Percentiles rank a stretch among this genome's conserved stretches.
Evolutionary conservation across 1,140 invertebrate species (phyloP).

Genomic region (Trichogramma pretiosum): DNA sequence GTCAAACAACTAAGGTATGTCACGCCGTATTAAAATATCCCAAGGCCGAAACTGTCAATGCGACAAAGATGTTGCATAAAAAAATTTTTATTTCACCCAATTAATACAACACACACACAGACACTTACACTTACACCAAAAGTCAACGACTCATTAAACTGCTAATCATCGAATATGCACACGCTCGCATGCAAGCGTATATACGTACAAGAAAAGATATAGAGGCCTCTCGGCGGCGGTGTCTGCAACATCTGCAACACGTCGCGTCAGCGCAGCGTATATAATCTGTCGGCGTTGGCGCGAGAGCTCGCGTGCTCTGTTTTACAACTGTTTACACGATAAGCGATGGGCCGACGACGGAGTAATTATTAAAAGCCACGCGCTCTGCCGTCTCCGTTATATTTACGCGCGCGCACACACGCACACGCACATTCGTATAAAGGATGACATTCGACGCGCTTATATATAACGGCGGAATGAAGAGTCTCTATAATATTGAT

Average conservation of each 20-base stretch:
- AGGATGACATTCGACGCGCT: not conserved
- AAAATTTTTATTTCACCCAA: no score
- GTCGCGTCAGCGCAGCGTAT: no score
- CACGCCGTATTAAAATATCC: no score
- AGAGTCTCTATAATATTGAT: no score
- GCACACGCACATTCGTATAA: not conserved
- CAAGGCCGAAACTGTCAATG: no score
- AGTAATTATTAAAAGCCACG: no score
- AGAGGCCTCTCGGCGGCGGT: not conserved
- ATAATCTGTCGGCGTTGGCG: no score
- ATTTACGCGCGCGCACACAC: not conserved
- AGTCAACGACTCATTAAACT: slow-evolving; percentile 7
- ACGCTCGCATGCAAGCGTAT: not conserved
- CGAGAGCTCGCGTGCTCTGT: not conserved
- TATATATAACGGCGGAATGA: no score
- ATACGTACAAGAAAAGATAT: not conserved
- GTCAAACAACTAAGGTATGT: no score
- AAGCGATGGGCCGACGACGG: slow-evolving; percentile 5
- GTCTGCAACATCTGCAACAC: slow-evolving; percentile 9
- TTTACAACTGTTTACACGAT: slow-evolving; percentile 15
- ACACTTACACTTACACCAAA: not conserved
- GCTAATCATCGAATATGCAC: slow-evolving; percentile 5
- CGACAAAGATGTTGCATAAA: no score
- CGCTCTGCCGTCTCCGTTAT: no score
- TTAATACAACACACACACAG: no score